These are phyloP conservation scores for Xenus cinereus DNA, from an alignment of 2,113 vertebrate genomes.

Conservation along the genomic window DNA sequence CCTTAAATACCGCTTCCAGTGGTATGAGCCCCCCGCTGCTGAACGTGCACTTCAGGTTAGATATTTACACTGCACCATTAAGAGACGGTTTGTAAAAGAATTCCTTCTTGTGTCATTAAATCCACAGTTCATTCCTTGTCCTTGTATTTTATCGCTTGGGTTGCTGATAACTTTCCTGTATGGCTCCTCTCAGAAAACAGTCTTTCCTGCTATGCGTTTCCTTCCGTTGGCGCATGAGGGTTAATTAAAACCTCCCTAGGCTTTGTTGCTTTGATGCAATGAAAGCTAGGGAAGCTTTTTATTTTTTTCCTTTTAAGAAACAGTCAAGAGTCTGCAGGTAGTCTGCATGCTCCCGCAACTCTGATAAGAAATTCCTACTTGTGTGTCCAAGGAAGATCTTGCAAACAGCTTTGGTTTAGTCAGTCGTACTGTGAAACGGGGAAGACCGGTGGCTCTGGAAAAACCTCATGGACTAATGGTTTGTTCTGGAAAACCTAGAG, in stretches of 20 bases:
- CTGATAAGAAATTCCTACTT: neutral
- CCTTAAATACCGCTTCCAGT: neutral
- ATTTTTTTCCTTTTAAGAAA: neutral
- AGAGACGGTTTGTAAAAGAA: neutral
- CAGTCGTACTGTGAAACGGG: rapidly evolving
- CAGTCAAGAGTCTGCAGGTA: neutral
- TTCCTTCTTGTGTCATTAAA: neutral
- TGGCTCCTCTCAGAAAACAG: neutral
- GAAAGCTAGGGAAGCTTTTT: neutral
- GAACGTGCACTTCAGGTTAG: rapidly evolving
- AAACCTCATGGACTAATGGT: neutral
- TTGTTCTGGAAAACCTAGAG: neutral
- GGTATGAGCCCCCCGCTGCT: neutral
- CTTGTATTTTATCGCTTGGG: neutral
- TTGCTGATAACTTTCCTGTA: neutral
- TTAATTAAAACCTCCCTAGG: neutral
- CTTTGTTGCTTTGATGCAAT: neutral
- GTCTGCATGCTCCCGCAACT: neutral
- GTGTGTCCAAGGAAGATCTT: neutral
- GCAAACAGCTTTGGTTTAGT: neutral
- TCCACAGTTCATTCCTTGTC: neutral
- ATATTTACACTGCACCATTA: neutral
- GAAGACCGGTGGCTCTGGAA: neutral
- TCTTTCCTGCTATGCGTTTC: neutral
- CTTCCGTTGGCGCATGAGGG: neutral